A percentile compares a stretch with the other conserved stretches of the same genome.
phyloP scores from a whole-genome alignment of 2,888 invertebrate species.

The Xestia sexstrigata region DNA sequence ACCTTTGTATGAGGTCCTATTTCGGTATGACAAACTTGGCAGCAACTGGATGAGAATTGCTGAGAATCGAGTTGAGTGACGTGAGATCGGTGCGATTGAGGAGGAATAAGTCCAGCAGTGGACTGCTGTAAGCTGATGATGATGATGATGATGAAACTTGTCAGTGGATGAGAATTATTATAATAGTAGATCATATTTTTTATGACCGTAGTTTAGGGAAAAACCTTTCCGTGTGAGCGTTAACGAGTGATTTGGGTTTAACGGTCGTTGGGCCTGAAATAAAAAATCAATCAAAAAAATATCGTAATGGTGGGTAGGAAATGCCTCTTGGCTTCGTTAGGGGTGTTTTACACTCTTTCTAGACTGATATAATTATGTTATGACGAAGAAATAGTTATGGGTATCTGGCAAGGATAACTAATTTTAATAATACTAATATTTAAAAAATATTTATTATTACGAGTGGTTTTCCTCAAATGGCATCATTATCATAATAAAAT shows the following conservation, averaged over 20 bases:
- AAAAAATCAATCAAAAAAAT: too few species aligned
- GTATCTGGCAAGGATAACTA: background rate
- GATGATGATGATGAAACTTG: too few species aligned
- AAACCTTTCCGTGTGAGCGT: background rate
- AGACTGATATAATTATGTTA: background rate
- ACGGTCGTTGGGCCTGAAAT: too few species aligned
- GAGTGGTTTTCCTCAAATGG: background rate
- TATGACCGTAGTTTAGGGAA: background rate
- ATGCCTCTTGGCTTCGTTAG: background rate
- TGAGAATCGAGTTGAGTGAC: too few species aligned
- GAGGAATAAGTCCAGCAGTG: too few species aligned
- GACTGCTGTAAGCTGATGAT: too few species aligned
- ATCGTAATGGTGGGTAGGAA: too few species aligned
- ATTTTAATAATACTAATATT: background rate
- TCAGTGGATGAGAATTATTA: background rate
- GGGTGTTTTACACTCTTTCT: background rate
- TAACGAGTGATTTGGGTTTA: too few species aligned
- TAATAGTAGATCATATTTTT: background rate
- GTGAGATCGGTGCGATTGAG: too few species aligned
- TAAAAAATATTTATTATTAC: too few species aligned
- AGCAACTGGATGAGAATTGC: background rate
- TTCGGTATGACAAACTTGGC: background rate
- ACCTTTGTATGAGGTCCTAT: background rate
- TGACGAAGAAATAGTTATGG: background rate
- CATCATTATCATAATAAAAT: background rate